A percentile compares a stretch with the other conserved stretches of the same genome.
Conservation (phyloP, 2,113 vertebrate genomes). For the Desmodus rotundus region DNA sequence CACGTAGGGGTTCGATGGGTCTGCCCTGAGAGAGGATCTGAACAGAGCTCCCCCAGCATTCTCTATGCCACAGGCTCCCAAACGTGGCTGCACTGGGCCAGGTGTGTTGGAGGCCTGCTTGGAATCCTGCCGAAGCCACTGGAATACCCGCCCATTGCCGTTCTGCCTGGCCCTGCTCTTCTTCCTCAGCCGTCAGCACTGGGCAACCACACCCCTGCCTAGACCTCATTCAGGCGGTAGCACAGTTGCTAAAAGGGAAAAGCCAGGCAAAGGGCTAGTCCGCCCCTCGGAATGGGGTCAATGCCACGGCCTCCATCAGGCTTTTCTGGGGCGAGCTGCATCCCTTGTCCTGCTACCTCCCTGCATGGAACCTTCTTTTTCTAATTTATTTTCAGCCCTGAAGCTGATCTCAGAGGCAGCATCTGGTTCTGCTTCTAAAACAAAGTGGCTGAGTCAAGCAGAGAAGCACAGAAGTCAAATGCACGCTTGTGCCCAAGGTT, state of each 20-base stretch:
- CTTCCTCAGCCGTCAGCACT: not conserved
- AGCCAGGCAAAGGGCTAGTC: not conserved
- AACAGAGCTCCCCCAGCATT: not conserved
- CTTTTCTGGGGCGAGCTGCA: constrained; percentile 21
- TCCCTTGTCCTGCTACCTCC: not conserved
- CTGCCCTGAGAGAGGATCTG: not conserved
- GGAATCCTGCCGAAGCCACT: not conserved
- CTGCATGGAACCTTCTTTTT: constrained; percentile 32
- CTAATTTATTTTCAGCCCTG: constrained; percentile 70
- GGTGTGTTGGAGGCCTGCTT: not conserved
- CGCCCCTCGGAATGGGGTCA: not conserved
- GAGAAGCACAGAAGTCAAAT: constrained; percentile 15
- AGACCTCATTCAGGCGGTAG: not conserved
- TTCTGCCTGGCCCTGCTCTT: not conserved
- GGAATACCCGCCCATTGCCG: not conserved
- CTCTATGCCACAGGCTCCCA: not conserved
- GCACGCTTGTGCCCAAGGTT: constrained; percentile 7
- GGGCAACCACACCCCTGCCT: not conserved
- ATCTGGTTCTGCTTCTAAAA: constrained; percentile 63
- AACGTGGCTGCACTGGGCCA: not conserved
- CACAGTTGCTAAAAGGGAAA: not conserved
- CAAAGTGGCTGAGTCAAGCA: constrained; percentile 19
- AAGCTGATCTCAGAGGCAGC: constrained; percentile 66
- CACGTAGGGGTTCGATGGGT: not conserved
- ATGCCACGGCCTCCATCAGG: not conserved